Percentiles rank a stretch among this genome's conserved stretches.
Conservation (phyloP, 2,797 vertebrate species). For the Harpagifer antarcticus region DNA sequence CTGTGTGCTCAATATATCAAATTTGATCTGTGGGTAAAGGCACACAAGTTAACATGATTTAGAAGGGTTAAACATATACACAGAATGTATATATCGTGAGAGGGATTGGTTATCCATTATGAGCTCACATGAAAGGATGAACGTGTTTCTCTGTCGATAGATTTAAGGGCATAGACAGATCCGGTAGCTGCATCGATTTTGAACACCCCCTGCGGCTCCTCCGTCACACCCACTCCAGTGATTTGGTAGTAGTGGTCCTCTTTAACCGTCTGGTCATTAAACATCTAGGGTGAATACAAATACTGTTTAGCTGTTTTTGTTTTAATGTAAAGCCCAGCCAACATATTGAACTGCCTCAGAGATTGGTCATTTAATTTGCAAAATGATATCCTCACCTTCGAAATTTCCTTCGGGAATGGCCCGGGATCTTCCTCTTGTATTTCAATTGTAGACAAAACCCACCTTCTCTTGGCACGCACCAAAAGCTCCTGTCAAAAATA, state of each 20-base stretch:
- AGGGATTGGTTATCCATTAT: not conserved
- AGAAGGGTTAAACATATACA: not conserved
- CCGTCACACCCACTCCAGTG: conserved; percentile 80
- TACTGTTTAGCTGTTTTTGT: not conserved
- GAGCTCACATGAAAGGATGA: conserved; percentile 77
- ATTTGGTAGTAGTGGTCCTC: conserved; percentile 65
- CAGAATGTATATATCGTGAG: not conserved
- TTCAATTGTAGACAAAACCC: conserved; percentile 88
- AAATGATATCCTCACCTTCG: conserved; percentile 66
- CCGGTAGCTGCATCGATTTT: conserved; percentile 69
- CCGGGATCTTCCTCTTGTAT: conserved; percentile 84
- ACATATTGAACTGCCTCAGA: not conserved
- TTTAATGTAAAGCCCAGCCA: not conserved
- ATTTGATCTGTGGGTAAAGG: conserved; percentile 79
- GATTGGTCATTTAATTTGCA: not conserved
- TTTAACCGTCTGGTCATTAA: conserved; percentile 66
- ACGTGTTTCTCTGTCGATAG: conserved; percentile 83
- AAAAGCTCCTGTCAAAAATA: conserved; percentile 76
- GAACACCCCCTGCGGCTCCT: conserved; percentile 80
- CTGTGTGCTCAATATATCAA: conserved; percentile 62
- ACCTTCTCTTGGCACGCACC: conserved; percentile 84
- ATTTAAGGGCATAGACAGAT: conserved; percentile 47
- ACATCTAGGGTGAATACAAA: conserved; percentile 78
- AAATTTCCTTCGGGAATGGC: conserved; percentile 74
- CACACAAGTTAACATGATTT: not conserved